Evolutionary conservation across 2,888 invertebrate species (phyloP).

Genomic region (Ochropacha duplaris): DNA sequence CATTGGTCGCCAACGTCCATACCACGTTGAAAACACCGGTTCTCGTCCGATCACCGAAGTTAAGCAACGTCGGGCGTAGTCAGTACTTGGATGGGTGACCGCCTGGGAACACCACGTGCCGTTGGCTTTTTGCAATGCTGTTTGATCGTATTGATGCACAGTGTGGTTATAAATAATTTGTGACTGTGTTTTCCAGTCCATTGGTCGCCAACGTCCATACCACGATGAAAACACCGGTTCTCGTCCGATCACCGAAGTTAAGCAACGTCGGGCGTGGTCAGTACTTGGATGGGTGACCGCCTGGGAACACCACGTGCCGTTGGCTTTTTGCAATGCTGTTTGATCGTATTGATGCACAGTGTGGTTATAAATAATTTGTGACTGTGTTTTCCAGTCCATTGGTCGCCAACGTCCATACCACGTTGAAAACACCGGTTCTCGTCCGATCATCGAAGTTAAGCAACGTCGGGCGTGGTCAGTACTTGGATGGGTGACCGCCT

Average conservation of each 20-base stretch:
- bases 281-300: conserved; percentile 80
- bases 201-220: conserved; percentile 59
- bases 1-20: conserved; percentile 56
- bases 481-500: conserved; percentile 79
- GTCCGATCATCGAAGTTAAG: conserved; percentile 80
- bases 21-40: conserved; percentile 71
- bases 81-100: conserved; percentile 78
- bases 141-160: too few relatives aligned
- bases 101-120: conserved; percentile 60
- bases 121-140: conserved; percentile 52
- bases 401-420: conserved; percentile 49
- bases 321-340: conserved; percentile 56
- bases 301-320: conserved; percentile 72
- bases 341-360: too few relatives aligned
- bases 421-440: conserved; percentile 77
- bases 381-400: too few relatives aligned
- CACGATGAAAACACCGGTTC: conserved; percentile 76
- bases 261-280: conserved; percentile 77
- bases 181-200: too few relatives aligned
- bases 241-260: conserved; percentile 81
- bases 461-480: conserved; percentile 78
- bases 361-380: too few relatives aligned
- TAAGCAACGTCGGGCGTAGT: conserved; percentile 72
- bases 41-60: conserved; percentile 77
- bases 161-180: too few relatives aligned